Evolutionary conservation across 64 coral and sea anemone genomes (phyloP).

Genomic region (Orbicella faveolata): DNA sequence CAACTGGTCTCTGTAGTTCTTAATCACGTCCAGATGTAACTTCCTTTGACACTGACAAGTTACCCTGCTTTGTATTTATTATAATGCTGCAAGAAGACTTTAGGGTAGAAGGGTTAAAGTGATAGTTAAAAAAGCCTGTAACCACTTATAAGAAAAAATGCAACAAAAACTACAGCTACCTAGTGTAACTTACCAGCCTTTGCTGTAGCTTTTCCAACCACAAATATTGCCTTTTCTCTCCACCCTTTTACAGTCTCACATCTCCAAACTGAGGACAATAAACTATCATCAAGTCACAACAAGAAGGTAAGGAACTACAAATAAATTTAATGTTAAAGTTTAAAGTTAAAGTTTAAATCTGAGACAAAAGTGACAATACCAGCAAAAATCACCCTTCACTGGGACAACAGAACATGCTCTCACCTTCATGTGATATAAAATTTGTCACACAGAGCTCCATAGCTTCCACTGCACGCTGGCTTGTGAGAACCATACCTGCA

Average conservation of each 20-base stretch:
- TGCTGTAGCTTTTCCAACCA: constrained; percentile 44
- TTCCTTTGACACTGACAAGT: too few species aligned
- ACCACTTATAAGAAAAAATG: too few species aligned
- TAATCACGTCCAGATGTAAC: too few species aligned
- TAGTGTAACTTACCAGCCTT: constrained; percentile 22
- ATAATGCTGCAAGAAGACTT: too few species aligned
- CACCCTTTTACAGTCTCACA: neutral
- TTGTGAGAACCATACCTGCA: constrained; percentile 58
- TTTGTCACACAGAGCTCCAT: constrained; percentile 38
- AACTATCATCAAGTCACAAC: neutral
- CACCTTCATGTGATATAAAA: constrained; percentile 9
- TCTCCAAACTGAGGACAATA: constrained; percentile 8
- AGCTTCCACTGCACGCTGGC: constrained; percentile 53
- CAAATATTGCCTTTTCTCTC: constrained; percentile 41
- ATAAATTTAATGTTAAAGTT: too few species aligned
- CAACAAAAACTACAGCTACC: neutral
- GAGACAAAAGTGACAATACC: too few species aligned
- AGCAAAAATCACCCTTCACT: neutral
- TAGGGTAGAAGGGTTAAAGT: too few species aligned
- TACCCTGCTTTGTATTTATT: too few species aligned
- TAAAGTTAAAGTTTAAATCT: too few species aligned
- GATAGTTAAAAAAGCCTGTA: too few species aligned
- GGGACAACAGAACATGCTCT: neutral
- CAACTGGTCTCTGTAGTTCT: too few species aligned
- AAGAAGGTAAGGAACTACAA: too few species aligned